phyloP scores from a whole-genome alignment of 2,113 vertebrate species.

The Spheniscus mendiculus region DNA sequence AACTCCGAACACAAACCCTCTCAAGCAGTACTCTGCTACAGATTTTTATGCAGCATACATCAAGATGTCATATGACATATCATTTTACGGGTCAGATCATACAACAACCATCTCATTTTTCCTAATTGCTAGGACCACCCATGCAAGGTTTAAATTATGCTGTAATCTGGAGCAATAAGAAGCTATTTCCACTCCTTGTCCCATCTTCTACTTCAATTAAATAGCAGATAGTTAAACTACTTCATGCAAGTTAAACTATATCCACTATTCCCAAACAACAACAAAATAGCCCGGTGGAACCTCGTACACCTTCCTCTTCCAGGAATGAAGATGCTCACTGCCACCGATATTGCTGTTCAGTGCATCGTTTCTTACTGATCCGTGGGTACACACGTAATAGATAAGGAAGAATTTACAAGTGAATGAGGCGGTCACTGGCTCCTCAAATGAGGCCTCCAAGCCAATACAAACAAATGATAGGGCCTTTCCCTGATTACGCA shows the following conservation, averaged over 20 bases:
- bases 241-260: background rate
- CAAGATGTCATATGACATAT: accelerated
- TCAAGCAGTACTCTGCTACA: background rate
- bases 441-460: background rate
- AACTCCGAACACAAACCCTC: background rate
- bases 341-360: no score
- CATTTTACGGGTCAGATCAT: background rate
- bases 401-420: background rate
- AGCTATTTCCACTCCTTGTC: background rate
- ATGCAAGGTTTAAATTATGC: background rate
- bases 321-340: background rate
- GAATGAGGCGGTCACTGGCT: background rate
- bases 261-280: background rate
- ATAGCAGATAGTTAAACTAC: background rate
- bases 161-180: background rate
- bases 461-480: background rate
- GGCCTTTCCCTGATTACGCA: background rate
- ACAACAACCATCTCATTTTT: background rate
- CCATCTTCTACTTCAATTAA: background rate
- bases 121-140: background rate
- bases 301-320: background rate
- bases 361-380: background rate
- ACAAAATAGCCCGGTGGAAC: background rate
- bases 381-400: accelerated
- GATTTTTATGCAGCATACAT: background rate